These are phyloP conservation scores for Harpalus rufipes DNA, from an alignment of 2,888 invertebrate species.

Conservation along the genomic window DNA sequence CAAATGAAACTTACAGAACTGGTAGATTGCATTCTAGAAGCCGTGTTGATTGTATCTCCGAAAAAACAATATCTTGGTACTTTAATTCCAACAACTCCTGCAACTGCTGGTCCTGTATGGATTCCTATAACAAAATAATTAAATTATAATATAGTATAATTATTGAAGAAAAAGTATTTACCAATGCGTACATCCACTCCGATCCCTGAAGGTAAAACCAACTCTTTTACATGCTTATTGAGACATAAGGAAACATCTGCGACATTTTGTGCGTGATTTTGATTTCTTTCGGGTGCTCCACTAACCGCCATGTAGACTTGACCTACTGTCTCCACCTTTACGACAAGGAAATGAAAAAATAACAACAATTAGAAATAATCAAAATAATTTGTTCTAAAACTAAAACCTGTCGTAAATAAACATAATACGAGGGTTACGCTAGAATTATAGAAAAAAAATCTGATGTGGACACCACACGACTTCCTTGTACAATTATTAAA, in stretches of 20 bases:
- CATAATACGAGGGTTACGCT: too few relatives aligned
- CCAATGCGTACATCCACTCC: slow-evolving; percentile 83
- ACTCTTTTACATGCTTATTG: slow-evolving; percentile 83
- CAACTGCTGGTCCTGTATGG: slow-evolving; percentile 93
- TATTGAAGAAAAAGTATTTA: slow-evolving; percentile 71
- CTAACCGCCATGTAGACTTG: slow-evolving; percentile 95
- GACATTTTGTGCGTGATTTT: slow-evolving; percentile 87
- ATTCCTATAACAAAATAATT: slow-evolving; percentile 79
- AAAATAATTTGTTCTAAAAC: too few relatives aligned
- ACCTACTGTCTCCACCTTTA: slow-evolving; percentile 95
- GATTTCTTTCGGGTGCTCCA: slow-evolving; percentile 89
- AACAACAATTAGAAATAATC: too few relatives aligned
- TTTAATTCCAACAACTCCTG: slow-evolving; percentile 91
- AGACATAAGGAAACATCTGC: slow-evolving; percentile 89
- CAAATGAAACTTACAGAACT: slow-evolving; percentile 77
- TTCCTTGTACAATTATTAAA: too few relatives aligned
- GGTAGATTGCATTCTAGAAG: slow-evolving; percentile 91
- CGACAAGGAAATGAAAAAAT: neutral
- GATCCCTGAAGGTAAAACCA: slow-evolving; percentile 81
- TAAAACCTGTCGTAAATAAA: too few relatives aligned
- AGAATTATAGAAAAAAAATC: too few relatives aligned
- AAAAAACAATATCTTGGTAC: slow-evolving; percentile 93
- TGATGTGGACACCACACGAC: too few relatives aligned
- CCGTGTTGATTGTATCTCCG: slow-evolving; percentile 94
- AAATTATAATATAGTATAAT: neutral